A percentile compares a stretch with the other conserved stretches of the same genome.
These are phyloP conservation scores for Pachliopta kotzebuea DNA, from an alignment of 2,888 invertebrate genomes.

Conservation along the genomic window DNA sequence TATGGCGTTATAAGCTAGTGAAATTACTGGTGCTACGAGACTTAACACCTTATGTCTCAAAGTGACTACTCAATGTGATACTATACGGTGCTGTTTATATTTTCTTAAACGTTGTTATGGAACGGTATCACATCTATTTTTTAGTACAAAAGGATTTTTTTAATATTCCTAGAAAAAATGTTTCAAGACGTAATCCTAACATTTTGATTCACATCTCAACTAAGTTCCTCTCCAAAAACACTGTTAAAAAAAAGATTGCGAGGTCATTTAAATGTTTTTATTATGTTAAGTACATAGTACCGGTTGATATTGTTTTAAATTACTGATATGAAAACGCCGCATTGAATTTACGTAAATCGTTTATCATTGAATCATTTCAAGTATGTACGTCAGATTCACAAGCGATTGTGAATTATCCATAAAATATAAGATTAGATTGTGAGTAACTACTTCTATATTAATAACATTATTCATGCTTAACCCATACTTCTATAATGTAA, in stretches of 20 bases:
- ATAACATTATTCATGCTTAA: neutral
- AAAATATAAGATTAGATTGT: slow-evolving; percentile 23
- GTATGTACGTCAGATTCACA: slow-evolving; percentile 28
- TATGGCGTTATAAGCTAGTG: too few relatives aligned
- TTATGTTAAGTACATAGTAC: neutral
- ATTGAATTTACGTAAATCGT: slow-evolving; percentile 59
- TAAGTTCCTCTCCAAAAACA: too few relatives aligned
- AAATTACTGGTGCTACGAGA: too few relatives aligned
- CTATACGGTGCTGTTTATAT: too few relatives aligned
- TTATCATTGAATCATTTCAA: slow-evolving; percentile 42
- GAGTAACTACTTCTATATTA: neutral
- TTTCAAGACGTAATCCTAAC: too few relatives aligned
- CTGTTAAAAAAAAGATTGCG: neutral
- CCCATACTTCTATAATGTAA: neutral
- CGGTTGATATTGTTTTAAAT: neutral
- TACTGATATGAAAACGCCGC: slow-evolving; percentile 41
- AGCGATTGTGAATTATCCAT: slow-evolving; percentile 26
- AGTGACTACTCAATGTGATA: too few relatives aligned
- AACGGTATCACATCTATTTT: too few relatives aligned
- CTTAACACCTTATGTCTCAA: too few relatives aligned
- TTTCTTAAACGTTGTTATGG: too few relatives aligned
- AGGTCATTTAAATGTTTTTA: neutral
- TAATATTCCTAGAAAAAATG: too few relatives aligned
- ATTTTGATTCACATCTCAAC: too few relatives aligned
- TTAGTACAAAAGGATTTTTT: too few relatives aligned